Evolutionary conservation across 2,888 invertebrate species (phyloP), one percentile per base, ranked within the genome.

Genomic region (Cephonodes hylas): DNA sequence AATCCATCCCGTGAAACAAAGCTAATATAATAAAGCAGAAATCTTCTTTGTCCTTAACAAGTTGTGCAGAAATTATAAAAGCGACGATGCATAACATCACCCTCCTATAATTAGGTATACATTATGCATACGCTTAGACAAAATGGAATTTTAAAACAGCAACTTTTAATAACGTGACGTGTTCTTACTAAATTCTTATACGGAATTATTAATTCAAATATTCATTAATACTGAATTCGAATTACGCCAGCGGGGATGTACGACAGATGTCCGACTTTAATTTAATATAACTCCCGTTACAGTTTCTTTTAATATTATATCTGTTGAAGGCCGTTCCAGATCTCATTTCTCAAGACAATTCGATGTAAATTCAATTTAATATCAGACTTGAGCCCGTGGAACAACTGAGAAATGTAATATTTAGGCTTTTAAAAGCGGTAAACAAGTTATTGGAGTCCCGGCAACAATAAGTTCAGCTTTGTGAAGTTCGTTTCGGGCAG

Each of bases 221-320:
- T 87, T 88, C 83, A 87, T 88, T 85, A 85, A 85, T 84, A 78
- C 80, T 66, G 72, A 84, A 85, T 81, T 79, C 78, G 76, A 76
- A 80, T 81, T 72, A 77, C 75, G 76, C 75, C 67, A 70, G 61
- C 68, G 62, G 72, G 74, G 75, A 75, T 83, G 83, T 84, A 85
- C 87, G 83, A 86, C 88, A 89, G 88, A 88, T 89, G 89, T 89
- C 87, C 86, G 80, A 84, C 84, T 85, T 88, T 85, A 86, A 89
- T 87, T 87, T 87, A 83, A 88, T 84, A 83, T 84, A 77, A 83
- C 76, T 72, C 77, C 73, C 80, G 81, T 83, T 81, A 80, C 74
- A 83, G 78, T 85, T 84, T 86, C 86, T 87, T 88, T 87, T 81
- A 84, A 85, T 85, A 85, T 86, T 71, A 85, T 79, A 83, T 81